phyloP scores from a whole-genome alignment of 2,888 invertebrate genomes.

The Harmothoe impar region DNA sequence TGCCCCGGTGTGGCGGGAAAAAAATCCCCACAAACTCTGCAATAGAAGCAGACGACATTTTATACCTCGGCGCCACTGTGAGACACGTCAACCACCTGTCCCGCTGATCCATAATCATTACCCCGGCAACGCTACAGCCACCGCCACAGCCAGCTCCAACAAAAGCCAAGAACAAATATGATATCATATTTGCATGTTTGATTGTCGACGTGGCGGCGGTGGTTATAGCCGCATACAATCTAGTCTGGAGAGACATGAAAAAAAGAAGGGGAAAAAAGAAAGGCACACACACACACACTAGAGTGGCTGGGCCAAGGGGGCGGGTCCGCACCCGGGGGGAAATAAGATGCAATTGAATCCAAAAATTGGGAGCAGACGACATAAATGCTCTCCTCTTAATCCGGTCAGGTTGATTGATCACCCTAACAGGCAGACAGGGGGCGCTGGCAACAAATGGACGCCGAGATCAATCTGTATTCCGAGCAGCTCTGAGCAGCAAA shows the following conservation, averaged over 20 bases:
- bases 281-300: background rate
- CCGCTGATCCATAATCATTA: conserved; percentile 57
- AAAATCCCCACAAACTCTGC: background rate
- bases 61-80: conserved; percentile 43
- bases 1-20: background rate
- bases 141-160: conserved; percentile 11
- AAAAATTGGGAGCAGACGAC: conserved; percentile 40
- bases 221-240: background rate
- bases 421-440: conserved; percentile 15
- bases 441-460: conserved; percentile 46
- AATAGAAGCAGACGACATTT: conserved; percentile 12
- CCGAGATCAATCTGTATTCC: conserved; percentile 52
- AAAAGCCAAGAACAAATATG: conserved; percentile 55
- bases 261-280: background rate
- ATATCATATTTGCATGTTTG: conserved; percentile 58
- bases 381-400: conserved; percentile 50
- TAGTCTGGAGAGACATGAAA: conserved; percentile 4
- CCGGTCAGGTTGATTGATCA: conserved; percentile 48
- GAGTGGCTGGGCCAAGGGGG: conserved; percentile 1
- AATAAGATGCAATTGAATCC: conserved; percentile 55
- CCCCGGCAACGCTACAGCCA: conserved; percentile 15
- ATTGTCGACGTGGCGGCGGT: conserved; percentile 21
- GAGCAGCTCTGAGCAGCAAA: conserved; percentile 33
- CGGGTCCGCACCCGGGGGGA: conserved; percentile 36
- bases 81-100: conserved; percentile 52